Evolutionary conservation across 2,797 vertebrate species (phyloP), one percentile per base, ranked within the genome.

Genomic region (Dicrostonyx torquatus): DNA sequence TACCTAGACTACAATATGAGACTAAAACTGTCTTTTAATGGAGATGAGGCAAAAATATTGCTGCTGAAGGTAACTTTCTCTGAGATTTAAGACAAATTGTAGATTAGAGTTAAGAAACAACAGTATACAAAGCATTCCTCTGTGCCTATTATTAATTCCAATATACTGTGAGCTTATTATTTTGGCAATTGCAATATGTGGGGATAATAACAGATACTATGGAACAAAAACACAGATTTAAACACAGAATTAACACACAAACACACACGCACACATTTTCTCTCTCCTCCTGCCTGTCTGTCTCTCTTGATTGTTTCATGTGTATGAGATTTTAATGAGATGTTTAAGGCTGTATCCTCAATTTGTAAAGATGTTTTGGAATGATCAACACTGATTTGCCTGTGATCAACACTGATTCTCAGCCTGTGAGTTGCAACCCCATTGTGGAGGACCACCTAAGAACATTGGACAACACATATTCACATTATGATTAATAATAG

Each of bases 81-180:
- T 85, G 14, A 89, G 40, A 77, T 87, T 89, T 91, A 22, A 88
- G 62, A 45, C 26, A 92, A 84, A 13, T 11, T 70, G 78, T 60
- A 77, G 14, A 18, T 50, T 40, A 79, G 88, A 92, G 84, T 91
- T 17, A 93, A 80, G 55, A 89, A 93, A 91, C 1, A 89, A 50
- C 18, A 29, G 40, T 72, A 43, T 37, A 85, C 92, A 85, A 14
- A 60, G 6, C 22, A 34, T 48, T 62, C 3, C 43, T 87, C 89
- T 60, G 6, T 87, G 86, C 55, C 76, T 91, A 90, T 89, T 91
- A 89, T 84, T 83, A 83, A 94, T 88, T 22, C 4, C 45, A 92
- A 29, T 0, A 31, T 17, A 12, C 66, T 37, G 50, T 6, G 5
- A 70, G 17, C 24, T 62, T 58, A 77, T 87, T 84, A 79, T 53